phyloP scores from a whole-genome alignment of 1,140 invertebrate species.

The Drosophila novamexicana region DNA sequence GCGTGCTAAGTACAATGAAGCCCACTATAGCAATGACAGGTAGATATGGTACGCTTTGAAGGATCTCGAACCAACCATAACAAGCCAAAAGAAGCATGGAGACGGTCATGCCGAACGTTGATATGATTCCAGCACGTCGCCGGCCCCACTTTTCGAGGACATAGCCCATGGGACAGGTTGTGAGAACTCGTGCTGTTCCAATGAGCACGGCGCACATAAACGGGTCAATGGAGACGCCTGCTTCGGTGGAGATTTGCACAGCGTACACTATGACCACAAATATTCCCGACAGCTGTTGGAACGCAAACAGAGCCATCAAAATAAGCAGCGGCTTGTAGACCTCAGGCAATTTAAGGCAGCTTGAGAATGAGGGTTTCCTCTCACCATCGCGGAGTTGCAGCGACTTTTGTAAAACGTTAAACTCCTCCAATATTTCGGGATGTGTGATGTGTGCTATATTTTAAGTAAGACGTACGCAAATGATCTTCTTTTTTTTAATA shows the following conservation, averaged over 20 bases:
- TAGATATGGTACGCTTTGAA: slow-evolving; percentile 60
- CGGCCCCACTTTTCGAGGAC: slow-evolving; percentile 86
- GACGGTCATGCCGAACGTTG: slow-evolving; percentile 87
- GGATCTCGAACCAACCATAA: slow-evolving; percentile 61
- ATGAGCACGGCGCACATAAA: slow-evolving; percentile 86
- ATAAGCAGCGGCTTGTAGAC: slow-evolving; percentile 88
- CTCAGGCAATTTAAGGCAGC: slow-evolving; percentile 68
- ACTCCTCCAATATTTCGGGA: slow-evolving; percentile 80
- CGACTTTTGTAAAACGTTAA: slow-evolving; percentile 66
- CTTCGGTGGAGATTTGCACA: slow-evolving; percentile 87
- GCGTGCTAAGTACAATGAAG: slow-evolving; percentile 87
- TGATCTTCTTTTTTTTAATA: neutral
- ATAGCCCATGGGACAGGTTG: slow-evolving; percentile 85
- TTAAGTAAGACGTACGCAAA: neutral
- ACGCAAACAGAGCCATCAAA: slow-evolving; percentile 88
- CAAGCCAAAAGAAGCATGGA: slow-evolving; percentile 86
- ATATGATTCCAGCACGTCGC: slow-evolving; percentile 86
- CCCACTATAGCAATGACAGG: slow-evolving; percentile 86
- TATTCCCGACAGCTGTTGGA: slow-evolving; percentile 92
- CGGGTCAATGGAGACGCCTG: slow-evolving; percentile 86
- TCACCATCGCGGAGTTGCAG: slow-evolving; percentile 64
- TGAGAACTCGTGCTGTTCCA: slow-evolving; percentile 86
- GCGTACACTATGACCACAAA: slow-evolving; percentile 92
- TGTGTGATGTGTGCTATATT: slow-evolving; percentile 73
- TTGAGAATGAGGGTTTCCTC: slow-evolving; percentile 66